Evolutionary conservation across 2,113 vertebrate genomes (phyloP).

Genomic region (Paradoxurus hermaphroditus): DNA sequence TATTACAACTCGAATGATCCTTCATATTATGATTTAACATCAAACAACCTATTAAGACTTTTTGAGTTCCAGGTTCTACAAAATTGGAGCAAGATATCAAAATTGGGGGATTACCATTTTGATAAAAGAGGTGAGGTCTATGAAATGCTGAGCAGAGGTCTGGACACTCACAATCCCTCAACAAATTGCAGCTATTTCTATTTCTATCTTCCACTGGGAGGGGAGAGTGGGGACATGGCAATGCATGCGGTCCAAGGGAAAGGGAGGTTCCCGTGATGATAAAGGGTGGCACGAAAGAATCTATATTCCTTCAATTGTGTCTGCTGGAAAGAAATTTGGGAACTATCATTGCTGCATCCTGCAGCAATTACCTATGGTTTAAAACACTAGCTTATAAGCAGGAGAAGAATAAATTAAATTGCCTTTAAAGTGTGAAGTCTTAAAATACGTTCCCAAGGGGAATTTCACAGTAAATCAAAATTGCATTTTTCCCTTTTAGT

Average conservation of each 20-base stretch:
- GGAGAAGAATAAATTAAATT: background rate
- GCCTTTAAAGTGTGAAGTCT: background rate
- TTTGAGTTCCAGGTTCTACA: background rate
- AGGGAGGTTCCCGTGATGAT: background rate
- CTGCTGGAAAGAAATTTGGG: background rate
- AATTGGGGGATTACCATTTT: background rate
- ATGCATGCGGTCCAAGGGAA: background rate
- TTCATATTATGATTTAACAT: background rate
- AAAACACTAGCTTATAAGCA: background rate
- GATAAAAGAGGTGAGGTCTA: background rate
- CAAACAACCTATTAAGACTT: background rate
- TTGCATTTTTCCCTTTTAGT: background rate
- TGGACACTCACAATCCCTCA: background rate
- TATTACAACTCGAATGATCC: background rate
- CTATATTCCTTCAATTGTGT: background rate
- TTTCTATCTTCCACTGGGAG: background rate
- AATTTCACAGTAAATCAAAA: constrained; percentile 11
- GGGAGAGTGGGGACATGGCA: background rate
- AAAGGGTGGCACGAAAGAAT: background rate
- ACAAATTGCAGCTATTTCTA: background rate
- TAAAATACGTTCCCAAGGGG: background rate
- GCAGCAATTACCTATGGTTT: background rate
- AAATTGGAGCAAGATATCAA: background rate
- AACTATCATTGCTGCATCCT: background rate
- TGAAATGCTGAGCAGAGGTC: background rate